Evolutionary conservation across 2,113 vertebrate species (phyloP).

Genomic region (Anarrhichthys ocellatus): DNA sequence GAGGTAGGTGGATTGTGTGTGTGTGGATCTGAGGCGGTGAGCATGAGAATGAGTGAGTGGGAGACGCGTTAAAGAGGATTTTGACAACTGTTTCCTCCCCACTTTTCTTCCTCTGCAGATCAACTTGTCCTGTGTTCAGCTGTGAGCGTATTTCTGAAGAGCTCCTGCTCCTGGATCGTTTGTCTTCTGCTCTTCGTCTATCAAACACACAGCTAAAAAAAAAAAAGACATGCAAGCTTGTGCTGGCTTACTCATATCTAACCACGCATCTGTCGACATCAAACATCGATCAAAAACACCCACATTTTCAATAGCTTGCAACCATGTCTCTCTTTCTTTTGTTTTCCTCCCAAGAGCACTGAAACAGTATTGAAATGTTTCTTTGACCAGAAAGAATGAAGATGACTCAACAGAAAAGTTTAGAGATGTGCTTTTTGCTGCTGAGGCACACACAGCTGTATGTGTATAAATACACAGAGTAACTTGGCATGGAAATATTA

Average conservation of each 20-base stretch:
- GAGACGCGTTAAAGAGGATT: slow-evolving; percentile 12
- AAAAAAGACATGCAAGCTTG: slow-evolving; percentile 12
- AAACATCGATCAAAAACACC: slow-evolving; percentile 16
- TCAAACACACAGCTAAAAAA: slow-evolving; percentile 46
- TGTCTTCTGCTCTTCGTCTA: slow-evolving; percentile 64
- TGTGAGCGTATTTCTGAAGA: slow-evolving; percentile 76
- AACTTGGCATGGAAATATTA: slow-evolving; percentile 26
- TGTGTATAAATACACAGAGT: slow-evolving; percentile 9
- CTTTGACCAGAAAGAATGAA: background rate
- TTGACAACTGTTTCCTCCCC: slow-evolving; percentile 1
- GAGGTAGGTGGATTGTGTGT: slow-evolving; percentile 60
- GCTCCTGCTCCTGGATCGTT: slow-evolving; percentile 67
- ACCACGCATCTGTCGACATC: slow-evolving; percentile 22
- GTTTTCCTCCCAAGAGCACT: background rate
- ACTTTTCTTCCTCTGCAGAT: slow-evolving; percentile 69
- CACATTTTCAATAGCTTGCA: slow-evolving; percentile 23
- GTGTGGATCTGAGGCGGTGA: background rate
- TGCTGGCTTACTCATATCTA: slow-evolving; percentile 1
- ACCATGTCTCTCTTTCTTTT: background rate
- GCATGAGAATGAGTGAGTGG: background rate
- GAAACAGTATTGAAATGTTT: background rate
- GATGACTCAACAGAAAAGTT: slow-evolving; percentile 5
- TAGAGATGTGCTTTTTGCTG: slow-evolving; percentile 26
- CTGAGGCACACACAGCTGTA: background rate
- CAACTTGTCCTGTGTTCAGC: slow-evolving; percentile 77